phyloP scores from a whole-genome alignment of 2,797 vertebrate species.

The Siniperca obscura region DNA sequence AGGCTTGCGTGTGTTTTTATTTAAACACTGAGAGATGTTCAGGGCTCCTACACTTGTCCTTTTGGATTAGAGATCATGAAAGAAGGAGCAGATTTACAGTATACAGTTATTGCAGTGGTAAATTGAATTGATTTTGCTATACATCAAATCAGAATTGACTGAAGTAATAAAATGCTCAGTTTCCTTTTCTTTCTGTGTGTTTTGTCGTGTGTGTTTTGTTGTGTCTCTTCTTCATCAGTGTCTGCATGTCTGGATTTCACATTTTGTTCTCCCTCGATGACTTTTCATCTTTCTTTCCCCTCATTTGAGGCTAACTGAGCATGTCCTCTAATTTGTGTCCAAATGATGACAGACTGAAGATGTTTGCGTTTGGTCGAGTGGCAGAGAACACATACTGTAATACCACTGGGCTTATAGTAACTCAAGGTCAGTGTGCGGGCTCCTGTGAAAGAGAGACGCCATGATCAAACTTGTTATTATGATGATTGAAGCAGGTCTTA shows the following conservation, averaged over 20 bases:
- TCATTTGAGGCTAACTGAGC: constrained; percentile 41
- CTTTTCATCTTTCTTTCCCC: constrained; percentile 30
- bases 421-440: constrained; percentile 31
- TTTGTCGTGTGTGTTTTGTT: not conserved
- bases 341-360: constrained; percentile 65
- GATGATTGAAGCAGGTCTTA: constrained; percentile 48
- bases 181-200: not conserved
- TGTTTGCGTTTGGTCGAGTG: constrained; percentile 57
- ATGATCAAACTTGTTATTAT: constrained; percentile 33
- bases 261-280: constrained; percentile 21
- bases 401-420: constrained; percentile 27
- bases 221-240: not conserved
- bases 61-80: constrained; percentile 13
- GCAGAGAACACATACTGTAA: constrained; percentile 41
- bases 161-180: constrained; percentile 2
- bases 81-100: constrained; percentile 16
- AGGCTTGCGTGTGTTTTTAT: constrained; percentile 62
- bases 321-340: constrained; percentile 61
- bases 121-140: not conserved
- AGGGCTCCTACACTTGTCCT: constrained; percentile 44
- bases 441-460: constrained; percentile 15
- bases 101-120: not conserved
- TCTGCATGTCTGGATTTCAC: constrained; percentile 29
- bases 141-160: not conserved
- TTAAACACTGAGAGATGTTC: constrained; percentile 49